phyloP scores from a whole-genome alignment of 1,140 invertebrate species.

The Pissodes strobi region DNA sequence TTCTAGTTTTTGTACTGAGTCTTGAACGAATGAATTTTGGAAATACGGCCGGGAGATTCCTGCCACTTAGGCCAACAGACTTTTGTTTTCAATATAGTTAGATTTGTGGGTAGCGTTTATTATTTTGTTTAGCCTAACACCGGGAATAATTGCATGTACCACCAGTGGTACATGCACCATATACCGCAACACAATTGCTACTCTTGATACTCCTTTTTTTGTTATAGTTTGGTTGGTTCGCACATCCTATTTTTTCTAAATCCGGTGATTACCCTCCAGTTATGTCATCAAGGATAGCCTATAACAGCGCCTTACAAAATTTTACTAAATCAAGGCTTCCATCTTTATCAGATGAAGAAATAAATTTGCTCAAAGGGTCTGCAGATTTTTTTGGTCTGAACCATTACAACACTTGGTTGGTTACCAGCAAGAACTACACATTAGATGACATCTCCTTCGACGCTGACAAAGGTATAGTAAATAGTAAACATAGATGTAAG shows the following conservation, averaged over 20 bases:
- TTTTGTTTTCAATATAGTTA: too few relatives aligned
- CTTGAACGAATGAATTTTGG: too few relatives aligned
- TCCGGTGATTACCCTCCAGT: slow-evolving; percentile 63
- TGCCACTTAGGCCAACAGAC: too few relatives aligned
- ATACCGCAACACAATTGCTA: too few relatives aligned
- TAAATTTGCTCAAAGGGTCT: slow-evolving; percentile 52
- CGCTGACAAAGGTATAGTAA: slow-evolving; percentile 37
- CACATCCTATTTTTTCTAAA: slow-evolving; percentile 57
- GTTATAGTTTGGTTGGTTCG: slow-evolving; percentile 68
- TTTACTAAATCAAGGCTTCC: slow-evolving; percentile 62
- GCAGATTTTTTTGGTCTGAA: slow-evolving; percentile 60
- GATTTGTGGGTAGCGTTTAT: neutral
- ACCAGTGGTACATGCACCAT: too few relatives aligned
- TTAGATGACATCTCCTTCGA: slow-evolving; percentile 10
- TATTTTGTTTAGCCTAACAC: too few relatives aligned
- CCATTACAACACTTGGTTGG: slow-evolving; percentile 54
- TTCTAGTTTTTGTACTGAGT: too few relatives aligned
- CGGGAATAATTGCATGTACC: too few relatives aligned
- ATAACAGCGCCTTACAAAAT: slow-evolving; percentile 58
- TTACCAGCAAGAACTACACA: slow-evolving; percentile 18
- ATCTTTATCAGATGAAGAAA: slow-evolving; percentile 61
- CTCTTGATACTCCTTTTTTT: too few relatives aligned
- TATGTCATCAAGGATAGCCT: slow-evolving; percentile 60
- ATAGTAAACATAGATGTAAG: too few relatives aligned
- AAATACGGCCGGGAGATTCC: too few relatives aligned